Evolutionary conservation across 2,113 vertebrate species (phyloP).

Genomic region (Psammodynastes pulverulentus): DNA sequence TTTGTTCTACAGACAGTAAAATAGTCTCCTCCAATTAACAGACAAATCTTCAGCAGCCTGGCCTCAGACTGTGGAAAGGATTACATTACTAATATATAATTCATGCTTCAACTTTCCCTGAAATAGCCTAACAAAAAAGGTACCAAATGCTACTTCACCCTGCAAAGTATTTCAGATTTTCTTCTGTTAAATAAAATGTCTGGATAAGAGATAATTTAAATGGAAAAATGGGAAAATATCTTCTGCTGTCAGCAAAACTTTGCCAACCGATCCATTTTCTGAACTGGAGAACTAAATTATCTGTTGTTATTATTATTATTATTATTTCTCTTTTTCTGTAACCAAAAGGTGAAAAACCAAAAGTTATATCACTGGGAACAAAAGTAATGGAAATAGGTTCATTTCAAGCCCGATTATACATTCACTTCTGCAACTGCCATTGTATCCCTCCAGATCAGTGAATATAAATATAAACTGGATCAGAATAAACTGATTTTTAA

Average conservation of each 20-base stretch:
- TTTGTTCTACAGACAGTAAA: neutral
- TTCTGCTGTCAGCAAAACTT: constrained; percentile 8
- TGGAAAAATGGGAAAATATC: neutral
- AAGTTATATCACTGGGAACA: constrained; percentile 25
- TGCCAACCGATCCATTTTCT: neutral
- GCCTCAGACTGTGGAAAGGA: neutral
- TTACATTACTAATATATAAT: neutral
- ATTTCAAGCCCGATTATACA: neutral
- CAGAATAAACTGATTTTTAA: neutral
- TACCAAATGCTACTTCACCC: neutral
- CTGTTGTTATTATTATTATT: constrained; percentile 27
- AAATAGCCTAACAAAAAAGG: neutral
- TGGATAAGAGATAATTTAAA: constrained; percentile 13
- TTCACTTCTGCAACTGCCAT: constrained; percentile 21
- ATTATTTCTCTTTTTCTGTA: constrained; percentile 27
- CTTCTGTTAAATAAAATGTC: neutral
- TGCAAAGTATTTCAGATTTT: neutral
- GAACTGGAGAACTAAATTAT: constrained; percentile 22
- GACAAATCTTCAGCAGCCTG: neutral
- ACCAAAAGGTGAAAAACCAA: constrained; percentile 18
- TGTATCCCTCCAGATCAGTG: constrained; percentile 13
- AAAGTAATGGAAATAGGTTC: neutral
- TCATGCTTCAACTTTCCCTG: neutral
- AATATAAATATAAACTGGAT: neutral
- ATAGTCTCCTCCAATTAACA: neutral